phyloP scores from a whole-genome alignment of 1,140 invertebrate species.

The Drosophila melanica region DNA sequence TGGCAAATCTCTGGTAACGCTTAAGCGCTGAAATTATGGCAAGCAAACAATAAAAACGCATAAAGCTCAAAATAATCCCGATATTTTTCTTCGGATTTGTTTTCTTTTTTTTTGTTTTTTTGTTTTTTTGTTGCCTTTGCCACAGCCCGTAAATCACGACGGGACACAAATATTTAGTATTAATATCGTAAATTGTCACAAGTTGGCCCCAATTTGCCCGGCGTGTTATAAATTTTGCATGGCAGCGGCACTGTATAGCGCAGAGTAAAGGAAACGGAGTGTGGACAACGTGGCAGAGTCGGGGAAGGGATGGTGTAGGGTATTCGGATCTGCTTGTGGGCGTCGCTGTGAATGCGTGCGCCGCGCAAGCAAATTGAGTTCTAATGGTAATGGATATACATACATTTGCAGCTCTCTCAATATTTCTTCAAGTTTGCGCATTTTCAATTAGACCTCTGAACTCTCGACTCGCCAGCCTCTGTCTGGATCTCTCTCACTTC shows the following conservation, averaged over 20 bases:
- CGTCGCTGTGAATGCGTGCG: conserved; percentile 57
- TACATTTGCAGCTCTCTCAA: conserved; percentile 57
- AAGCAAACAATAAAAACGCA: conserved; percentile 75
- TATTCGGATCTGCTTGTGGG: conserved; percentile 57
- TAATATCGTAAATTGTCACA: conserved; percentile 83
- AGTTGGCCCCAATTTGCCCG: conserved; percentile 80
- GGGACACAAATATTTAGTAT: conserved; percentile 82
- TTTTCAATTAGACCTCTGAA: conserved; percentile 83
- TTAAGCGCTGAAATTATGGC: conserved; percentile 77
- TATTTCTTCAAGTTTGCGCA: conserved; percentile 79
- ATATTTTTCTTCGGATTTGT: conserved; percentile 5
- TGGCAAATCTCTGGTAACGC: conserved; percentile 55
- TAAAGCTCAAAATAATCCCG: conserved; percentile 73
- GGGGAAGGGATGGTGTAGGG: not conserved
- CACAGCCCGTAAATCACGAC: conserved; percentile 68
- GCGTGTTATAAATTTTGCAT: conserved; percentile 74
- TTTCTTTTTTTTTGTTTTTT: conserved; percentile 1
- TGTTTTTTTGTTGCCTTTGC: conserved; percentile 2
- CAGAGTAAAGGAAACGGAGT: conserved; percentile 7
- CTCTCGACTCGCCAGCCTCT: conserved; percentile 42
- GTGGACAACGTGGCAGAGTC: no score
- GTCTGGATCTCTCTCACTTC: conserved; percentile 6
- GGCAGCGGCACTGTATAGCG: conserved; percentile 41
- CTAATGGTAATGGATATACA: conserved; percentile 63
- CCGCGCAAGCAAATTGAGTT: conserved; percentile 67